phyloP scores from a whole-genome alignment of 1,140 invertebrate genomes.

The Lineus longissimus region DNA sequence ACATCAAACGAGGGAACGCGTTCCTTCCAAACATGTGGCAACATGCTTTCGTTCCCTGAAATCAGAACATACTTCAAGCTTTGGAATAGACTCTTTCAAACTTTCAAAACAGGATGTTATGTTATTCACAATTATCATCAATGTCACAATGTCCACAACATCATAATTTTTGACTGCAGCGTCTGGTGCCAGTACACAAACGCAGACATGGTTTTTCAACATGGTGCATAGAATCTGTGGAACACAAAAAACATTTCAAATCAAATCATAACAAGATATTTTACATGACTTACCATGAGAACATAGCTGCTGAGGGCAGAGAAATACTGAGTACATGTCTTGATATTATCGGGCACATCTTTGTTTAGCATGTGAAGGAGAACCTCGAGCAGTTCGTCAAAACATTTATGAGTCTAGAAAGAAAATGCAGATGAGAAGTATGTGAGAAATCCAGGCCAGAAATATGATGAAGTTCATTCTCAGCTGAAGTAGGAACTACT shows the following conservation, averaged over 20 bases:
- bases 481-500: too few species aligned
- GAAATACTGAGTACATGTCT: constrained; percentile 56
- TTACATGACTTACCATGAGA: constrained; percentile 54
- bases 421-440: constrained; percentile 9
- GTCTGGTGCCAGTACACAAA: too few species aligned
- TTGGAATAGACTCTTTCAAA: neutral
- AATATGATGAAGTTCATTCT: too few species aligned
- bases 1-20: constrained; percentile 52
- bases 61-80: constrained; percentile 17
- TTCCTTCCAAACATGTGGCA: constrained; percentile 53
- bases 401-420: constrained; percentile 42
- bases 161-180: too few species aligned
- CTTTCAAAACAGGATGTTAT: too few species aligned
- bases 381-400: constrained; percentile 46
- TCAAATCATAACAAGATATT: too few species aligned
- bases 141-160: too few species aligned
- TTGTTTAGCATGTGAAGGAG: constrained; percentile 51
- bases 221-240: too few species aligned
- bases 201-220: too few species aligned
- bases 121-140: too few species aligned
- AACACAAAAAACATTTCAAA: too few species aligned
- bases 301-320: constrained; percentile 52
- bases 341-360: constrained; percentile 56
- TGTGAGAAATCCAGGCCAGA: too few species aligned
- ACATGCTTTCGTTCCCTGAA: constrained; percentile 54